These are phyloP conservation scores for Apostichopus californicus DNA, from an alignment of 35 echinoderm and acorn worm species.

Conservation along the genomic window DNA sequence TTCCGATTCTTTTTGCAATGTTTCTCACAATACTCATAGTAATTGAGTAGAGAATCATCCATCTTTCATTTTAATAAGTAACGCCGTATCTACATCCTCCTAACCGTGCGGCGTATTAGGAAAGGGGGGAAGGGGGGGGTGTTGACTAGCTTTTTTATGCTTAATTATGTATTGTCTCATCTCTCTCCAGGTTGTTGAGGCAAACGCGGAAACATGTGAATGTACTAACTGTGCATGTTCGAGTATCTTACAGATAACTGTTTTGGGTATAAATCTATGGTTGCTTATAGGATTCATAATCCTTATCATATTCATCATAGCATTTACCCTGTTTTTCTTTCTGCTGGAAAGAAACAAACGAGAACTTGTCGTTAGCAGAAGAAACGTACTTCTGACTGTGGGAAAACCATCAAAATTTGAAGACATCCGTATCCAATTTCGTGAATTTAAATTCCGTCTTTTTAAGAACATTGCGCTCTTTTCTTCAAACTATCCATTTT, in stretches of 20 bases:
- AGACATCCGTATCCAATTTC: background rate
- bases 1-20: too few species aligned
- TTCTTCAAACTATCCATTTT: background rate
- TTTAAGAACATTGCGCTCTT: background rate
- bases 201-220: background rate
- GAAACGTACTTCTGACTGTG: background rate
- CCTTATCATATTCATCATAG: constrained; percentile 25
- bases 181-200: background rate
- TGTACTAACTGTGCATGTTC: background rate
- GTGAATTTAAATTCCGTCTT: background rate
- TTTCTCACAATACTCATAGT: too few species aligned
- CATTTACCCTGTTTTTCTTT: constrained; percentile 1
- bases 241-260: background rate
- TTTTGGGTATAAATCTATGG: constrained; percentile 10
- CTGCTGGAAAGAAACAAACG: background rate
- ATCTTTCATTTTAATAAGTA: too few species aligned
- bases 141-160: too few species aligned
- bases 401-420: background rate
- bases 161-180: background rate
- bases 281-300: background rate
- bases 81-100: too few species aligned
- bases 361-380: background rate
- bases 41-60: too few species aligned
- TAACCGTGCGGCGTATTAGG: too few species aligned
- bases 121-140: too few species aligned